A percentile compares a stretch with the other conserved stretches of the same genome.
Evolutionary conservation across 2,113 vertebrate species (phyloP).

Genomic region (Aldabrachelys gigantea): DNA sequence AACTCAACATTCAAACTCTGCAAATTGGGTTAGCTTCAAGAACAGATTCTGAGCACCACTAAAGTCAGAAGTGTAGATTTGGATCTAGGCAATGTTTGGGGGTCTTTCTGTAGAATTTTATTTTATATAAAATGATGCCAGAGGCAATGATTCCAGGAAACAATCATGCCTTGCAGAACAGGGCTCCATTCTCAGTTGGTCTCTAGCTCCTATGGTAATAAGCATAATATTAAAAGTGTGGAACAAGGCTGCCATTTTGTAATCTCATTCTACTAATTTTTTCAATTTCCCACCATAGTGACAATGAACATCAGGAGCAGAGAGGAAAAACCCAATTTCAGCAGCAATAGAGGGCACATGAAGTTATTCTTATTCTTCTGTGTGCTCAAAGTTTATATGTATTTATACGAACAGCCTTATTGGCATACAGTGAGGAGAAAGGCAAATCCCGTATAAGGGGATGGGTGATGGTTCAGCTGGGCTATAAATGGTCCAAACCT

Average conservation of each 20-base stretch:
- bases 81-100: neutral
- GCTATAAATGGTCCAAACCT: neutral
- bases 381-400: neutral
- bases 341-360: neutral
- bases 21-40: neutral
- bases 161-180: rapidly evolving
- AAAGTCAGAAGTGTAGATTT: neutral
- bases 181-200: neutral
- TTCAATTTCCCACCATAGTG: neutral
- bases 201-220: neutral
- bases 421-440: neutral
- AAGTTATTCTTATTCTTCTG: neutral
- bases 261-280: neutral
- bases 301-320: neutral
- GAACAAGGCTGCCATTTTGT: neutral
- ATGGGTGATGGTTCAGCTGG: neutral
- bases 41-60: rapidly evolving
- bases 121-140: neutral
- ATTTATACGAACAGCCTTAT: neutral
- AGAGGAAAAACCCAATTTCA: neutral
- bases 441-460: neutral
- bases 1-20: neutral
- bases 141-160: neutral
- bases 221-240: neutral
- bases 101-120: neutral